phyloP scores from a whole-genome alignment of 1,140 invertebrate species.

The Meteorus sp. region DNA sequence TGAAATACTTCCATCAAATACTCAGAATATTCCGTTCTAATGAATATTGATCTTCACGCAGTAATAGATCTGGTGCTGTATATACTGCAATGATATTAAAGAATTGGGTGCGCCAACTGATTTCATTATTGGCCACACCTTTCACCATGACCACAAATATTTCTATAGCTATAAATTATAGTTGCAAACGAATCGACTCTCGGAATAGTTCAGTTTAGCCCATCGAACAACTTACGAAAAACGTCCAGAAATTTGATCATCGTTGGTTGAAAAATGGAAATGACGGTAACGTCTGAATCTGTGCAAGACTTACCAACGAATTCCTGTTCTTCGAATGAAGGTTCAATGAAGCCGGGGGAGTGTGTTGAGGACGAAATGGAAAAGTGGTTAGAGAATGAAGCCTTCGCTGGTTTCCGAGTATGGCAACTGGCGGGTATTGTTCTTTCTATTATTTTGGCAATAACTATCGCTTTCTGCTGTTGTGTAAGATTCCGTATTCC shows the following conservation, averaged over 20 bases:
- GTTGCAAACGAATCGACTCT: too few species aligned
- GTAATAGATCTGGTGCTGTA: too few species aligned
- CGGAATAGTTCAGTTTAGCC: too few species aligned
- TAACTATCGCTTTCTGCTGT: constrained; percentile 78
- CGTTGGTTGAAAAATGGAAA: constrained; percentile 20
- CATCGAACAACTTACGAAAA: too few species aligned
- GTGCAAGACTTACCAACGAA: constrained; percentile 21
- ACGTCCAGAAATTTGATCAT: background rate
- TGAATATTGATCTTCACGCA: too few species aligned
- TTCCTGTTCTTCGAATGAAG: constrained; percentile 39
- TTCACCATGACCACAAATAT: too few species aligned
- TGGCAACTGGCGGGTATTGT: constrained; percentile 52
- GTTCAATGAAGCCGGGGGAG: constrained; percentile 32
- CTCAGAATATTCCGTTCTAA: too few species aligned
- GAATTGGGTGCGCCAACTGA: too few species aligned
- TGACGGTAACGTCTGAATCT: constrained; percentile 23
- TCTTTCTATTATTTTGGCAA: constrained; percentile 47
- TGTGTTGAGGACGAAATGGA: constrained; percentile 37
- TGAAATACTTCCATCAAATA: too few species aligned
- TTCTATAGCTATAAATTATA: too few species aligned
- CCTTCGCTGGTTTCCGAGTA: constrained; percentile 47
- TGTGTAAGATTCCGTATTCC: constrained; percentile 85
- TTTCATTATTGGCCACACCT: too few species aligned
- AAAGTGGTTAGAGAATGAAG: constrained; percentile 49
- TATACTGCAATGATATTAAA: too few species aligned